A percentile compares a stretch with the other conserved stretches of the same genome.
Evolutionary conservation across 2,888 invertebrate species (phyloP).

Genomic region (Fragum fragum): DNA sequence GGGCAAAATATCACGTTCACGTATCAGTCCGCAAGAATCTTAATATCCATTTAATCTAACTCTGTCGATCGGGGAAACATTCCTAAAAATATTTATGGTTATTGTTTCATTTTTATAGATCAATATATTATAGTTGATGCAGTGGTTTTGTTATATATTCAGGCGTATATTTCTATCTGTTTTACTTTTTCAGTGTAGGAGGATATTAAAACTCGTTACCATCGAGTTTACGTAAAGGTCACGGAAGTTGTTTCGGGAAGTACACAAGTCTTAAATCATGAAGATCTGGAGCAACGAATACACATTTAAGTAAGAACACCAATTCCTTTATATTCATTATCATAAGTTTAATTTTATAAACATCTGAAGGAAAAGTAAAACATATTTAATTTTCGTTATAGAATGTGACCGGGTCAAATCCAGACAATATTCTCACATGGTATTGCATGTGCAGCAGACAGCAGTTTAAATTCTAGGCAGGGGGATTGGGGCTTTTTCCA

Average conservation of each 20-base stretch:
- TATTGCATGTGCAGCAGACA: background rate
- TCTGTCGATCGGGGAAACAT: too few relatives aligned
- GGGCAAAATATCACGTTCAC: background rate
- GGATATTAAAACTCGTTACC: background rate
- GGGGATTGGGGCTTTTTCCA: too few relatives aligned
- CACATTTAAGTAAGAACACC: conserved; percentile 64
- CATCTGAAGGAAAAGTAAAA: background rate
- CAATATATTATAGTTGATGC: too few relatives aligned
- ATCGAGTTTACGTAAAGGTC: conserved; percentile 34
- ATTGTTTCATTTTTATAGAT: too few relatives aligned
- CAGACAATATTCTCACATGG: background rate
- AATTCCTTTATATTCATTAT: background rate
- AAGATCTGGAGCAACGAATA: conserved; percentile 61
- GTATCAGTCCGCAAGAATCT: background rate
- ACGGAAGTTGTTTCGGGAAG: conserved; percentile 26
- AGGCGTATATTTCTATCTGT: too few relatives aligned
- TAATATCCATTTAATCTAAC: too few relatives aligned
- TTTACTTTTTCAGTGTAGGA: background rate
- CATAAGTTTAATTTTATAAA: background rate
- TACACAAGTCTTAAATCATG: conserved; percentile 30
- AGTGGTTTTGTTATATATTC: too few relatives aligned
- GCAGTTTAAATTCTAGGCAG: too few relatives aligned
- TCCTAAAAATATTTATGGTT: too few relatives aligned
- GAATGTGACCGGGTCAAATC: background rate
- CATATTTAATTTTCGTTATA: background rate